Percentiles rank a stretch among this genome's conserved stretches.
phyloP scores from a whole-genome alignment of 2,797 vertebrate species.

The Neosilurus mollespiculum region DNA sequence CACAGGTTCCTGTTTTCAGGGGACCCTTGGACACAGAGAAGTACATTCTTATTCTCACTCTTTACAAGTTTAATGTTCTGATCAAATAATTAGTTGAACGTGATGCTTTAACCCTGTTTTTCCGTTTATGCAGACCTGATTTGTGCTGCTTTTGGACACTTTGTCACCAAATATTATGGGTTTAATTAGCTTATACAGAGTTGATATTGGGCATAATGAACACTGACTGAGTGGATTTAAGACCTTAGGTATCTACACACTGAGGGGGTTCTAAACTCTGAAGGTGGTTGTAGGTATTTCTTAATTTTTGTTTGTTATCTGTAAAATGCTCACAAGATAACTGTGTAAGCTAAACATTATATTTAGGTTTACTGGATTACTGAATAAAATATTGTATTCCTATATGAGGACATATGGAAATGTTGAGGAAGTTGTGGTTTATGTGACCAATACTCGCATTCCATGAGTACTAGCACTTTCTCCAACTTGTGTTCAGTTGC shows the following conservation, averaged over 20 bases:
- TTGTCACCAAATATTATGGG: neutral
- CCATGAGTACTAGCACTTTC: neutral
- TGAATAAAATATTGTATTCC: neutral
- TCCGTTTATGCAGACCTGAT: neutral
- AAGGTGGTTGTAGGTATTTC: too few relatives aligned
- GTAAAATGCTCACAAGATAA: neutral
- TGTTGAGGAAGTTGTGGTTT: neutral
- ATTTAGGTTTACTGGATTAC: neutral
- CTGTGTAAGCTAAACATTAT: neutral
- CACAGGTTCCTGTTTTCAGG: conserved; percentile 28
- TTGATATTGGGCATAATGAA: neutral
- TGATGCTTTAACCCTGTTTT: neutral
- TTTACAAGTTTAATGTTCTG: neutral
- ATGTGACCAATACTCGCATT: neutral
- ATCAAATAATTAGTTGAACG: neutral
- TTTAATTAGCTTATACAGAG: neutral
- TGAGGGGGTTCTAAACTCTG: too few relatives aligned
- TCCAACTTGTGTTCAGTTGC: neutral
- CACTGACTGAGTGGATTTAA: neutral
- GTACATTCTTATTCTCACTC: neutral
- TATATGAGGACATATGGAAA: neutral
- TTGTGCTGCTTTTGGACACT: neutral
- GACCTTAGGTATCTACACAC: neutral
- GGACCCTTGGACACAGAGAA: conserved; percentile 32
- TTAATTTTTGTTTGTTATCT: neutral